These are phyloP conservation scores for Sebastolobus alascanus DNA, from an alignment of 2,797 vertebrate species.

Conservation along the genomic window DNA sequence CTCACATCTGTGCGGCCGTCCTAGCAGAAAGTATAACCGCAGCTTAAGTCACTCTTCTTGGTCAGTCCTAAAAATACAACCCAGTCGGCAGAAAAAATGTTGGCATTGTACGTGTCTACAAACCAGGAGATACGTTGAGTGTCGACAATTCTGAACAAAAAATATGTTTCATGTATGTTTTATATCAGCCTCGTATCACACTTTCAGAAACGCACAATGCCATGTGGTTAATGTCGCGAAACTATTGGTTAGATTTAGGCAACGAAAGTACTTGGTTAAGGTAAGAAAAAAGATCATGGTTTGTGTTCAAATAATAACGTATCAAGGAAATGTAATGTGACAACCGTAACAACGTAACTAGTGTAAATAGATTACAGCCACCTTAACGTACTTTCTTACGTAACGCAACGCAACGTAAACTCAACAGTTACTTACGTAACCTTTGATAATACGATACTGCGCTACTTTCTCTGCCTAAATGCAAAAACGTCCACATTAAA, in stretches of 20 bases:
- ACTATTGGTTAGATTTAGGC: neutral
- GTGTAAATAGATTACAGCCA: neutral
- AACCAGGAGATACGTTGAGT: too few relatives aligned
- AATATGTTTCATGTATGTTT: too few relatives aligned
- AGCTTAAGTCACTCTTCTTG: too few relatives aligned
- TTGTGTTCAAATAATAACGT: neutral
- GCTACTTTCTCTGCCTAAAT: neutral
- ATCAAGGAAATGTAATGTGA: neutral
- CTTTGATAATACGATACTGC: neutral
- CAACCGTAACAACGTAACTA: neutral
- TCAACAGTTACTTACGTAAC: neutral
- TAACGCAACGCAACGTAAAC: neutral
- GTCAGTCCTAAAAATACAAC: too few relatives aligned
- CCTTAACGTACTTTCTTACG: neutral
- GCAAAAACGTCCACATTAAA: neutral
- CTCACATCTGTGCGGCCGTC: too few relatives aligned
- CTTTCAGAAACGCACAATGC: too few relatives aligned
- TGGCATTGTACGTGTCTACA: too few relatives aligned
- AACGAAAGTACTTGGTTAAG: neutral
- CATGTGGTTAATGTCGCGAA: accelerated
- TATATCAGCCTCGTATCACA: too few relatives aligned
- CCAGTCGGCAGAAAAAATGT: too few relatives aligned
- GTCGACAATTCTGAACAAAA: too few relatives aligned
- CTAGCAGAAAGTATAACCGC: too few relatives aligned
- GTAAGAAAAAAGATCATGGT: neutral